These are phyloP conservation scores for Enteromius trimaculatus DNA, from an alignment of 2,797 vertebrate species.

Conservation along the genomic window DNA sequence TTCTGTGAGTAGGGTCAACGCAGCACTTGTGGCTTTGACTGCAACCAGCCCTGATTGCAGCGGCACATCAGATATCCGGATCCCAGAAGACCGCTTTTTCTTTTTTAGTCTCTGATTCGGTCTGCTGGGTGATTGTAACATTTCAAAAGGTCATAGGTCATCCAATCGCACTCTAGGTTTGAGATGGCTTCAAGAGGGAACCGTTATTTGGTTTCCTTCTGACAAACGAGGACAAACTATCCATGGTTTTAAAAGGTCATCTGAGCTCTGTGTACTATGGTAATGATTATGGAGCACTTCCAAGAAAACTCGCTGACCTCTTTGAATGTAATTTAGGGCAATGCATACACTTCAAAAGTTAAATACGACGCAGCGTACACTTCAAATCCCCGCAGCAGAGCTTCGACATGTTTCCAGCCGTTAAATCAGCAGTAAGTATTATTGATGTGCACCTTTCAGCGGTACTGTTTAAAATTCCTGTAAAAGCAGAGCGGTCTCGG, in stretches of 20 bases:
- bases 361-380: conserved; percentile 41
- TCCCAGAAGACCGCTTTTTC: conserved; percentile 29
- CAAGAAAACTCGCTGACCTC: conserved; percentile 37
- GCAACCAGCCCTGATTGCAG: conserved; percentile 39
- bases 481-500: conserved; percentile 46
- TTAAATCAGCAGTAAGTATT: conserved; percentile 56
- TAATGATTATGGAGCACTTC: conserved; percentile 47
- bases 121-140: conserved; percentile 40
- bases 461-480: conserved; percentile 50
- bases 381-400: conserved; percentile 48
- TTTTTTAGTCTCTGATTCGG: conserved; percentile 22
- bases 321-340: conserved; percentile 49
- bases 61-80: conserved; percentile 19
- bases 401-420: conserved; percentile 42
- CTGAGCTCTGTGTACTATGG: conserved; percentile 37
- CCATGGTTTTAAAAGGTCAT: conserved; percentile 45
- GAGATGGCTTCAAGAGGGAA: conserved; percentile 26
- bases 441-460: conserved; percentile 56
- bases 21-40: conserved; percentile 39
- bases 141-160: conserved; percentile 39
- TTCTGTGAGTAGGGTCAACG: conserved; percentile 13
- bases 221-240: conserved; percentile 46
- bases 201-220: conserved; percentile 31
- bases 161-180: conserved; percentile 9
- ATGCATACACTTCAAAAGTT: conserved; percentile 52